Base-by-base conservation (phyloP, 1,140 invertebrate genomes). In the Calliphora vicina region DNA sequence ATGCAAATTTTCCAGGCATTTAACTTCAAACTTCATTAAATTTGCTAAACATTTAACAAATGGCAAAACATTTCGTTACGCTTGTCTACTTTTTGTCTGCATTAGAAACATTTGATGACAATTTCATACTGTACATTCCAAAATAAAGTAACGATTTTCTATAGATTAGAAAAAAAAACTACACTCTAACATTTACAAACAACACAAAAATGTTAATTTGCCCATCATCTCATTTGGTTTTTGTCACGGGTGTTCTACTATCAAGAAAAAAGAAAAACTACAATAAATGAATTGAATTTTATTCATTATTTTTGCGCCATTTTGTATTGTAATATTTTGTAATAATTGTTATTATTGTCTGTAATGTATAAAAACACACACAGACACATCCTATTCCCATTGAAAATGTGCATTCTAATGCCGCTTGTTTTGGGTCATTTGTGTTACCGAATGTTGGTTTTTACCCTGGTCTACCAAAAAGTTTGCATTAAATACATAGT, bases 351-450 rank as follows among this genome's bases (percentile, higher is more conserved):
- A 6, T 43, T 43, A 50, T 50, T 17, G 45, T 50, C 17, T n/a
- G 4, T 4, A n/a, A 50, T 50, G 17, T 50, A 50, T 12, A 10
- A 5, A 57, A n/a, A 57, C 50, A 57, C 2, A 57, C 13, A 17
- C 45, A 57, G 3, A 57, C 13, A 57, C 13, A 10, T 15, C 12
- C 12, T n/a, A 57, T n/a, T 57, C 50, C 50, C 35, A 76, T 35
- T 35, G 35, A 35, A 35, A 50, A 50, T 50, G 45, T 50, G 45
- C 45, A 50, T 17, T 50, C 6, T 17, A 78, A 78, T 78, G 74
- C 74, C 74, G 74, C 74, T 78, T 78, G 74, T 78, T 78, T 78
- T 78, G 74, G 74, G 74, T 78, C 35, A 78, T 78, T 78, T 78
- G 74, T 78, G 74, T 78, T 78, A 78, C 74, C 74, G 42, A 78